A percentile compares a stretch with the other conserved stretches of the same genome.
Conservation (phyloP, 92 coral and sea anemone species). For the Nematostella vectensis region DNA sequence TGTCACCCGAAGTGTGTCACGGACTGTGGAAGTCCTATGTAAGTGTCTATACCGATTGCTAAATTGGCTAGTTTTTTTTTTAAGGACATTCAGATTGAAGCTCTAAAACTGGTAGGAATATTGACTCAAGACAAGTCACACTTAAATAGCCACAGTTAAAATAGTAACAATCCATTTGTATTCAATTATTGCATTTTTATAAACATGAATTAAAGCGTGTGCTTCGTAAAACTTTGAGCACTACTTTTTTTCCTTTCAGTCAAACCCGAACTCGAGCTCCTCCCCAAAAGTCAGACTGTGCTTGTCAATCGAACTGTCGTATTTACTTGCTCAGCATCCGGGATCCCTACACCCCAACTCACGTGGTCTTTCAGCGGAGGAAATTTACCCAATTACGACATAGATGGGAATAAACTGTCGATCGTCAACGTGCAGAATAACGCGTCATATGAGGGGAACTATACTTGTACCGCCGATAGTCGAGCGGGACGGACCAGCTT, state of each 20-base stretch:
- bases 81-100: too few relatives aligned
- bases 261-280: slow-evolving; percentile 25
- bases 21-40: slow-evolving; percentile 46
- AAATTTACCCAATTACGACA: slow-evolving; percentile 12
- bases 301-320: slow-evolving; percentile 16
- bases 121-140: too few relatives aligned
- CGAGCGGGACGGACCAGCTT: slow-evolving; percentile 23
- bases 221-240: too few relatives aligned
- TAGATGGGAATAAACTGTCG: slow-evolving; percentile 8
- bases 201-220: too few relatives aligned
- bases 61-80: too few relatives aligned
- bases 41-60: slow-evolving; percentile 14
- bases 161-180: too few relatives aligned
- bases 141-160: too few relatives aligned
- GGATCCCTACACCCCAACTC: slow-evolving; percentile 35
- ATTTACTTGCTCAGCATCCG: slow-evolving; percentile 30
- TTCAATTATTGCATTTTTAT: too few relatives aligned
- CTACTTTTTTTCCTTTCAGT: slow-evolving; percentile 22
- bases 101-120: too few relatives aligned
- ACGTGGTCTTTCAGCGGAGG: slow-evolving; percentile 30
- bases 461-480: slow-evolving; percentile 30
- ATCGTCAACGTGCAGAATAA: slow-evolving; percentile 13
- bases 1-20: not conserved
- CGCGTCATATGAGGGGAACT: slow-evolving; percentile 24
- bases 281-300: slow-evolving; percentile 16